phyloP scores from a whole-genome alignment of 2,113 vertebrate genomes.

The Oxyruncus cristatus region DNA sequence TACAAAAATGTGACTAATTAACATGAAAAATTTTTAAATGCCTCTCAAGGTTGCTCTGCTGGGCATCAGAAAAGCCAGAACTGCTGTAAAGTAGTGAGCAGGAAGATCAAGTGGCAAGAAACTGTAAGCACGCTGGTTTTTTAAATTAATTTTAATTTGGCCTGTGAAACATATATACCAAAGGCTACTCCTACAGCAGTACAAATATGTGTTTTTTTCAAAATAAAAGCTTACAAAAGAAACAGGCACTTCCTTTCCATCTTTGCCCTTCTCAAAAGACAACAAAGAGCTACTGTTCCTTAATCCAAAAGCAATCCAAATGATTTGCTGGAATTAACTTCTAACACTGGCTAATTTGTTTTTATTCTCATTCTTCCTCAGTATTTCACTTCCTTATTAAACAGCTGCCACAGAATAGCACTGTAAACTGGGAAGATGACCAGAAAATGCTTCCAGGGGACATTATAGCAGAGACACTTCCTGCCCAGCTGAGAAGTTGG shows the following conservation, averaged over 20 bases:
- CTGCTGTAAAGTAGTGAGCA: background rate
- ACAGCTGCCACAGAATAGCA: slow-evolving; percentile 60
- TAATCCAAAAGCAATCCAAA: slow-evolving; percentile 65
- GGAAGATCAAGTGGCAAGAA: background rate
- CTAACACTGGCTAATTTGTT: slow-evolving; percentile 68
- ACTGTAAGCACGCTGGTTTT: background rate
- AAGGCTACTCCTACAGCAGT: background rate
- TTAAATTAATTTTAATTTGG: background rate
- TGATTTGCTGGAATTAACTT: slow-evolving; percentile 68
- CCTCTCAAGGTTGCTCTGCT: background rate
- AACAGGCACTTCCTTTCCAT: slow-evolving; percentile 32
- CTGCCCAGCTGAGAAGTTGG: slow-evolving; percentile 58
- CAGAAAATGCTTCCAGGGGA: slow-evolving; percentile 64
- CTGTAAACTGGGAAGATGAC: slow-evolving; percentile 62
- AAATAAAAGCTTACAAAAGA: slow-evolving; percentile 30
- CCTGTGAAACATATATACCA: background rate
- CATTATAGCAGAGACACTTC: slow-evolving; percentile 35
- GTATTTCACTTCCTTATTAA: slow-evolving; percentile 69
- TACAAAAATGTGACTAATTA: background rate
- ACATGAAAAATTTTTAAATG: background rate
- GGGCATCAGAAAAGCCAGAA: background rate
- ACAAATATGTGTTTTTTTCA: background rate
- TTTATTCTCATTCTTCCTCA: slow-evolving; percentile 58
- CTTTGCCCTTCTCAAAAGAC: slow-evolving; percentile 1
- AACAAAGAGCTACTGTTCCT: slow-evolving; percentile 64